phyloP scores from a whole-genome alignment of 2,797 vertebrate genomes.

The Onychomys leucogaster region DNA sequence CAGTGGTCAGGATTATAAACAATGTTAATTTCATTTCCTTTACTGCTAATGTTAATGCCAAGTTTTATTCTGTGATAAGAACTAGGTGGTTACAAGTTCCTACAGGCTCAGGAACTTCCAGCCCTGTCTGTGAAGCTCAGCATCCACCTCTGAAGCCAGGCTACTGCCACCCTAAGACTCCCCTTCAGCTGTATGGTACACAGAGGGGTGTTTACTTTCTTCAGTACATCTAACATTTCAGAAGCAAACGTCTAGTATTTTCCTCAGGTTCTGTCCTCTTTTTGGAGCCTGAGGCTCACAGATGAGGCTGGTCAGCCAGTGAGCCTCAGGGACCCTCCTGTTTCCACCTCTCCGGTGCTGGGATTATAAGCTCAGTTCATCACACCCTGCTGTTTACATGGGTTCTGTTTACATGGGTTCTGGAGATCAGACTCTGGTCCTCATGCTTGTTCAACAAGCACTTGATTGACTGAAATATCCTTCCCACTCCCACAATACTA shows the following conservation, averaged over 20 bases:
- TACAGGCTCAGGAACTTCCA: conserved; percentile 44
- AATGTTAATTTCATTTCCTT: conserved; percentile 52
- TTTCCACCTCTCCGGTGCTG: background rate
- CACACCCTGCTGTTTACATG: background rate
- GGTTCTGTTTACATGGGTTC: background rate
- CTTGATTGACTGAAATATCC: background rate
- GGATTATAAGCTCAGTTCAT: background rate
- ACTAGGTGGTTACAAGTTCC: conserved; percentile 2
- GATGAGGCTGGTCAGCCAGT: background rate
- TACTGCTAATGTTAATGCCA: background rate
- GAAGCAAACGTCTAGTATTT: background rate
- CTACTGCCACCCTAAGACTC: background rate
- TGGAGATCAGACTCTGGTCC: background rate
- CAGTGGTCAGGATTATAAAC: conserved; percentile 27
- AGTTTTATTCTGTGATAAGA: background rate
- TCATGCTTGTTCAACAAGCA: background rate
- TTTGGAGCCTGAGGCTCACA: background rate
- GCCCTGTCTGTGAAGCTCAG: conserved; percentile 10
- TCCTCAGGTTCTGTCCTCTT: background rate
- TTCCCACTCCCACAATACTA: background rate
- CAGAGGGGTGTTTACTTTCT: background rate
- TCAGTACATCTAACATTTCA: background rate
- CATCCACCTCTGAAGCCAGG: background rate
- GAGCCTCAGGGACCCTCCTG: background rate
- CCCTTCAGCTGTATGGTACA: background rate